Evolutionary conservation across 1,140 invertebrate genomes (phyloP), one percentile per base, ranked within the genome.

Genomic region (Drosophila santomea): DNA sequence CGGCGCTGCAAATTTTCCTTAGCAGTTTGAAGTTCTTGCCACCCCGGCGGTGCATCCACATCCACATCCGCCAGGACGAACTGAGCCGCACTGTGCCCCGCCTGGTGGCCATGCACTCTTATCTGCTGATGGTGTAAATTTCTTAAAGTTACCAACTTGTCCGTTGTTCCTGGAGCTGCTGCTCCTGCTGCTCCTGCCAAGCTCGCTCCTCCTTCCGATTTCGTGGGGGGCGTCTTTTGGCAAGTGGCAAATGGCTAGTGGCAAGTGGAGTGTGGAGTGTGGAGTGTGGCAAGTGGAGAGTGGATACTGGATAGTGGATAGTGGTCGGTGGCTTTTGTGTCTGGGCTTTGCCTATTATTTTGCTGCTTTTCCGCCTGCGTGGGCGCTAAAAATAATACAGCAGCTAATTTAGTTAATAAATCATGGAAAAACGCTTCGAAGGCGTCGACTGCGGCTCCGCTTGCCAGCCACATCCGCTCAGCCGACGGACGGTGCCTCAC

Each of bases 81-180:
- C 35, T 36, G 35, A 10, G 6, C 35, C 35, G 35, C 5, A 7
- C 35, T 7, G 20, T 1, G 35, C 35, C 38, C 14, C 14, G 57
- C 51, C 50, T 56, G 35, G 36, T 77, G 62, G 47, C 54, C 67
- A 78, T 69, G 71, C 74, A 72, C 68, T 80, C 85, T 84, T 90
- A 89, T 89, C 86, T 82, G 84, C 84, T 89, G 84, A 89, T 89
- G 84, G 84, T 89, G 85, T 89, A 89, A 90, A 89, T 89, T 89
- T 90, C 84, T 89, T 84, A 69, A 80, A 89, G 78, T 89, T 89
- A 61, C 51, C 74, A 80, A 89, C 85, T 89, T 90, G 14, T 74
- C 38, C 77, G 63, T 71, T 89, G 77, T 80, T 89, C 23, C 7
- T 78, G 73, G 45, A 56, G 41, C 61, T 66, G 47, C 7, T 78